phyloP scores from a whole-genome alignment of 2,888 invertebrate species.

The Polymixis flavicincta region DNA sequence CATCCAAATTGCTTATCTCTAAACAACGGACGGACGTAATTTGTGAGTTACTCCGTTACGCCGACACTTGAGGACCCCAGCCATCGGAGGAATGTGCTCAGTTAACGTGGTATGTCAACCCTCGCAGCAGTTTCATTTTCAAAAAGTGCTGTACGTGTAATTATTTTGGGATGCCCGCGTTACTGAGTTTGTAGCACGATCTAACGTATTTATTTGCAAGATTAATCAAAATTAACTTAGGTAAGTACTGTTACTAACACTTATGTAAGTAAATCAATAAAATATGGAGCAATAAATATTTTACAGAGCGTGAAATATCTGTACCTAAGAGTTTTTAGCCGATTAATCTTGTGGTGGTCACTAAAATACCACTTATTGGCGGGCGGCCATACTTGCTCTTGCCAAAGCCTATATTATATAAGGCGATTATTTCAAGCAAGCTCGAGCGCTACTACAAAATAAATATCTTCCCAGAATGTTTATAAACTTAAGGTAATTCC shows the following conservation, averaged over 20 bases:
- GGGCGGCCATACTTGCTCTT: constrained; percentile 57
- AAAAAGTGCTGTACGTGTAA: constrained; percentile 42
- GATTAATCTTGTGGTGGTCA: constrained; percentile 58
- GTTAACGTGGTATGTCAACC: constrained; percentile 68
- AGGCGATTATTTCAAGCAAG: constrained; percentile 37
- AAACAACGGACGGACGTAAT: constrained; percentile 76
- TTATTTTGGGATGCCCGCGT: constrained; percentile 31
- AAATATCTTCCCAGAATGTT: constrained; percentile 29
- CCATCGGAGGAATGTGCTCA: constrained; percentile 77
- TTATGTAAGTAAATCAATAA: constrained; percentile 11
- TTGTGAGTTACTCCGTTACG: constrained; percentile 75
- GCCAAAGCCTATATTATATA: constrained; percentile 61
- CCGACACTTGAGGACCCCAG: constrained; percentile 62
- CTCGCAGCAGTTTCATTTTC: constrained; percentile 57
- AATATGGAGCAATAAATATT: constrained; percentile 24
- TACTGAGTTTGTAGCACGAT: neutral
- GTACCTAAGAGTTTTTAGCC: constrained; percentile 47
- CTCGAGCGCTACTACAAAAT: constrained; percentile 19
- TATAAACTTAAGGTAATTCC: constrained; percentile 48
- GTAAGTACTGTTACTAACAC: neutral
- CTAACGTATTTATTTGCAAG: neutral
- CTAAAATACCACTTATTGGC: constrained; percentile 67
- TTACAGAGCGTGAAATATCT: constrained; percentile 38
- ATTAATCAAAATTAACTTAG: neutral
- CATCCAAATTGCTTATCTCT: constrained; percentile 82